Percentiles rank a stretch among this genome's conserved stretches.
Conservation (phyloP, 2,113 vertebrate species). For the Myiozetetes cayanensis region DNA sequence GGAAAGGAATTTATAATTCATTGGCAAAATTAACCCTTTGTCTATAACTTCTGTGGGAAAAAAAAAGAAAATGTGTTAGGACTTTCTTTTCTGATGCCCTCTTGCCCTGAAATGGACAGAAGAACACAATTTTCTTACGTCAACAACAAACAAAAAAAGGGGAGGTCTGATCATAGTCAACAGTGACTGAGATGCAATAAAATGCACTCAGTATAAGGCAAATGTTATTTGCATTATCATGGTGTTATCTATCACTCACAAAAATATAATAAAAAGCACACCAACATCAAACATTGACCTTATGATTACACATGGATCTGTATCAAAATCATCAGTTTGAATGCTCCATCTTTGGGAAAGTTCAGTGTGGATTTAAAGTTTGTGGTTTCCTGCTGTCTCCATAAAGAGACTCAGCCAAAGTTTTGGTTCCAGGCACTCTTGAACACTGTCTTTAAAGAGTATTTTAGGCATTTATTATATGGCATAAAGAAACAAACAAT, state of each 20-base stretch:
- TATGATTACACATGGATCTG: neutral
- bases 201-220: neutral
- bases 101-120: neutral
- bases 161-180: neutral
- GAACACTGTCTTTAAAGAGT: neutral
- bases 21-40: neutral
- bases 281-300: neutral
- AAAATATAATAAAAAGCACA: neutral
- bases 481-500: neutral
- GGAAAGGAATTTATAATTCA: neutral
- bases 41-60: neutral
- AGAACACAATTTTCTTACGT: neutral
- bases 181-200: neutral
- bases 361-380: neutral
- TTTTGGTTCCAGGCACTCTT: neutral
- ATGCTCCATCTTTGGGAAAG: neutral
- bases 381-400: slow-evolving; percentile 11
- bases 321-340: slow-evolving; percentile 12
- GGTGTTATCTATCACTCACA: neutral
- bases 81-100: neutral
- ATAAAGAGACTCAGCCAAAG: neutral
- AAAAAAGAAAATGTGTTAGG: neutral
- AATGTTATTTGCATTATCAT: neutral
- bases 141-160: neutral
- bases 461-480: neutral